phyloP scores from a whole-genome alignment of 2,113 vertebrate genomes.

The Phoxinus phoxinus region DNA sequence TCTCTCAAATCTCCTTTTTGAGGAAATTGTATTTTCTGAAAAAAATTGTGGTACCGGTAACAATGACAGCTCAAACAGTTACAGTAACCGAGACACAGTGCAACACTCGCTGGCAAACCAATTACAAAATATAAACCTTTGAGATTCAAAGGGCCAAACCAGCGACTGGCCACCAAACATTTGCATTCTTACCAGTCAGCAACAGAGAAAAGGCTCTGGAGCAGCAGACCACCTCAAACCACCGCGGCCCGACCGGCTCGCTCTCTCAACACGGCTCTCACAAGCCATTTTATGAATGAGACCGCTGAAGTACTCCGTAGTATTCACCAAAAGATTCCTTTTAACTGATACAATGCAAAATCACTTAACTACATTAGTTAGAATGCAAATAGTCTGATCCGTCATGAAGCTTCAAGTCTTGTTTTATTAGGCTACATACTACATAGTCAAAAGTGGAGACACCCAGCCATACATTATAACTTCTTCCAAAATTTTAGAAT shows the following conservation, averaged over 20 bases:
- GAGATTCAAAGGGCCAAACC: slow-evolving; percentile 19
- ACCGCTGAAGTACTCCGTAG: slow-evolving; percentile 1
- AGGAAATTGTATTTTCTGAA: neutral
- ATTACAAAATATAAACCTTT: slow-evolving; percentile 4
- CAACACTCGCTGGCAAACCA: slow-evolving; percentile 12
- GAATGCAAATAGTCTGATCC: neutral
- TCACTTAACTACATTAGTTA: neutral
- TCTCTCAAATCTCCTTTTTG: neutral
- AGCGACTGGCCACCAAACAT: slow-evolving; percentile 15
- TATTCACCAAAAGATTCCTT: neutral
- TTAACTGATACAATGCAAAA: neutral
- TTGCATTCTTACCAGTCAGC: slow-evolving; percentile 15
- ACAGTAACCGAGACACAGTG: neutral
- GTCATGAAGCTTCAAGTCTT: neutral
- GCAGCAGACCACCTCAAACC: slow-evolving; percentile 6
- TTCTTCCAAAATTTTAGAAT: neutral
- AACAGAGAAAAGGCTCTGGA: slow-evolving; percentile 9
- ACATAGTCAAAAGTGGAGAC: neutral
- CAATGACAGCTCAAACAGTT: neutral
- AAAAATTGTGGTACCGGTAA: neutral
- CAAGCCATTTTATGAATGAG: slow-evolving; percentile 23
- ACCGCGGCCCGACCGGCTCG: neutral
- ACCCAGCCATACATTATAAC: neutral
- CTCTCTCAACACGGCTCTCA: neutral
- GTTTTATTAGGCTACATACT: neutral